phyloP scores from a whole-genome alignment of 2,888 invertebrate genomes.

The Ormyrus rosae region DNA sequence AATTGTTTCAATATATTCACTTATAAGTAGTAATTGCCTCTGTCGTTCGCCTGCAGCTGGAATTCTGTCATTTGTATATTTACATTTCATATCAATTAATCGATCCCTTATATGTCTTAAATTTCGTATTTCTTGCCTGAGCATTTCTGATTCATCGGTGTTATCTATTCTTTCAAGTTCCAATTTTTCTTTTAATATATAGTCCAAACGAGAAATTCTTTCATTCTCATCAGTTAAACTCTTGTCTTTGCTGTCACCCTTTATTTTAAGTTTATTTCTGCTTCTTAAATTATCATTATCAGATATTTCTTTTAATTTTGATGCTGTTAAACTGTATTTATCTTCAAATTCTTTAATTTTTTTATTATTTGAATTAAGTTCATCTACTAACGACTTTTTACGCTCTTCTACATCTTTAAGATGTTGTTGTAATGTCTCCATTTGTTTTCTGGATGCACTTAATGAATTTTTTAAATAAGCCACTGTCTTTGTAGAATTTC shows the following conservation, averaged over 20 bases:
- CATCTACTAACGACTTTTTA: slow-evolving; percentile 82
- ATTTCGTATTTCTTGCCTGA: slow-evolving; percentile 88
- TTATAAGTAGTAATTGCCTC: slow-evolving; percentile 89
- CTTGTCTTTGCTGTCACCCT: slow-evolving; percentile 78
- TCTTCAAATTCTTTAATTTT: slow-evolving; percentile 76
- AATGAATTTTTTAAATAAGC: slow-evolving; percentile 85
- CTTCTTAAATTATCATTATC: slow-evolving; percentile 79
- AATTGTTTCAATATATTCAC: slow-evolving; percentile 95
- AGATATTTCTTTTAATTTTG: slow-evolving; percentile 74
- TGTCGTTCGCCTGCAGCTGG: slow-evolving; percentile 86
- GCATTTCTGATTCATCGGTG: slow-evolving; percentile 77
- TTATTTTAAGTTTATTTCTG: slow-evolving; percentile 70
- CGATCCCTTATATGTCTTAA: slow-evolving; percentile 87
- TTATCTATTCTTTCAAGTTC: slow-evolving; percentile 80
- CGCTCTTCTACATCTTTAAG: slow-evolving; percentile 85
- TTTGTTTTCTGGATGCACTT: slow-evolving; percentile 85
- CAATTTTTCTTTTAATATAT: slow-evolving; percentile 82
- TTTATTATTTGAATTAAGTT: slow-evolving; percentile 78
- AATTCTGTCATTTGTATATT: slow-evolving; percentile 82
- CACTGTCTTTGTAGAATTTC: slow-evolving; percentile 82
- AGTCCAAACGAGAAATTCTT: slow-evolving; percentile 83
- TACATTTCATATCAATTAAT: slow-evolving; percentile 84
- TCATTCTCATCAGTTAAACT: slow-evolving; percentile 82
- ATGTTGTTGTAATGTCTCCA: slow-evolving; percentile 85
- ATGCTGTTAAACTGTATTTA: slow-evolving; percentile 76